These are phyloP conservation scores for Strongylocentrotus purpuratus DNA, from an alignment of 35 echinoderm and acorn worm genomes.

Conservation along the genomic window DNA sequence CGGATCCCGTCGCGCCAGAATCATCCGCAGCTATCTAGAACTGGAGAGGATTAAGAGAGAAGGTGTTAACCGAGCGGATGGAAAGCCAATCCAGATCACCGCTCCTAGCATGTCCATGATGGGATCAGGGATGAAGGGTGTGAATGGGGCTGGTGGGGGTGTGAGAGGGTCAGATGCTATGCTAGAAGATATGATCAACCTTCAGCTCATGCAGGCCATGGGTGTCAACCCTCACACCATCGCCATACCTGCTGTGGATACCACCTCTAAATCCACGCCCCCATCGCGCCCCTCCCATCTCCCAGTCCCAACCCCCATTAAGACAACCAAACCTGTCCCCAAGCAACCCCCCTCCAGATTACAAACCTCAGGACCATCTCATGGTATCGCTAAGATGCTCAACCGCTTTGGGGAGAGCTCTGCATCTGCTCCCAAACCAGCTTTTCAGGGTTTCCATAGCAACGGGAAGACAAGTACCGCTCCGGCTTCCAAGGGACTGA, in stretches of 20 bases:
- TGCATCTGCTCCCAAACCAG: not conserved
- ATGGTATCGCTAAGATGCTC: slow-evolving; percentile 30
- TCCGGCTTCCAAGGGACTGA: slow-evolving; percentile 1
- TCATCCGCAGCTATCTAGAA: slow-evolving; percentile 31
- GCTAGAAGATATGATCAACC: slow-evolving; percentile 40
- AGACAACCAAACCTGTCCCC: not conserved
- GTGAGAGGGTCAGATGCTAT: not conserved
- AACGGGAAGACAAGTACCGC: not conserved
- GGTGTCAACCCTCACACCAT: slow-evolving; percentile 4
- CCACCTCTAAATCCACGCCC: not conserved
- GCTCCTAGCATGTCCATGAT: not conserved
- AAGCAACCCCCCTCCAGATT: not conserved
- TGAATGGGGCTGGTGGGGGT: slow-evolving; percentile 14
- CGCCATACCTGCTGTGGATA: not conserved
- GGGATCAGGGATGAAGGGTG: not conserved
- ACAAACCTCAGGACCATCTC: slow-evolving; percentile 7
- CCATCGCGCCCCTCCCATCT: slow-evolving; percentile 27
- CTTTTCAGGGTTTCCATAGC: not conserved
- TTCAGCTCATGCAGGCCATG: slow-evolving; percentile 42
- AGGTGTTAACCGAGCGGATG: not conserved
- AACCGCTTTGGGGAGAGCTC: slow-evolving; percentile 11
- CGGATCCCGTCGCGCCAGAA: slow-evolving; percentile 30
- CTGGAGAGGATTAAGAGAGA: slow-evolving; percentile 38
- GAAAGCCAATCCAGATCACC: slow-evolving; percentile 27
- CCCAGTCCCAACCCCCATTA: slow-evolving; percentile 33